Conservation (phyloP, 2,113 vertebrate species). For the Brachyhypopomus gauderio region DNA sequence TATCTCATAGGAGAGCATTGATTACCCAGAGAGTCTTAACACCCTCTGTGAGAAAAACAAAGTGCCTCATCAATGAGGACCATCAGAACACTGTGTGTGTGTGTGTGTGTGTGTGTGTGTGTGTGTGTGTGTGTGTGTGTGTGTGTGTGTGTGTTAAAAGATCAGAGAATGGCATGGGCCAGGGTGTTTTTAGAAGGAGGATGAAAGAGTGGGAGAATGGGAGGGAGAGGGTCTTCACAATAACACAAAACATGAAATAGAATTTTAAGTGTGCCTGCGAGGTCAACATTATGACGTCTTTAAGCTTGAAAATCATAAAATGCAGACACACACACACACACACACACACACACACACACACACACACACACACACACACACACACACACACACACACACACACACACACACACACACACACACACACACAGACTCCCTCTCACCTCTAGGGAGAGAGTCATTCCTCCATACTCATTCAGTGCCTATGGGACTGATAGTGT, state of each 20-base stretch:
- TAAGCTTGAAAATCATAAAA: slow-evolving; percentile 14
- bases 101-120: not conserved
- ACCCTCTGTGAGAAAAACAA: slow-evolving; percentile 42
- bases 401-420: slow-evolving; percentile 4
- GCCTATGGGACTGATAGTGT: slow-evolving; percentile 14
- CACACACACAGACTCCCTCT: slow-evolving; percentile 26
- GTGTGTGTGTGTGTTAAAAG: slow-evolving; percentile 8
- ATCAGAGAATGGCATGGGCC: not conserved
- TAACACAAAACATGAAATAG: slow-evolving; percentile 16
- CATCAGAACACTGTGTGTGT: slow-evolving; percentile 25
- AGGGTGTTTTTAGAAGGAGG: slow-evolving; percentile 4
- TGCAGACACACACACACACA: not conserved
- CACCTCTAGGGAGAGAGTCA: slow-evolving; percentile 5
- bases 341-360: no score
- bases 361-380: no score
- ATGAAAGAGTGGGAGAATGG: not conserved
- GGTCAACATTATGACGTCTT: not conserved
- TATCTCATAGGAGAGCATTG: slow-evolving; percentile 39
- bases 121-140: not conserved
- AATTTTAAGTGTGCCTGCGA: not conserved
- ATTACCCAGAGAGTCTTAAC: slow-evolving; percentile 31
- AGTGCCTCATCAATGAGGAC: slow-evolving; percentile 27
- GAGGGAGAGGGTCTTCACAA: not conserved
- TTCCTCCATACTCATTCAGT: not conserved
- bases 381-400: not conserved